Evolutionary conservation across 2,797 vertebrate genomes (phyloP).

Genomic region (Coccyzus lansbergi): DNA sequence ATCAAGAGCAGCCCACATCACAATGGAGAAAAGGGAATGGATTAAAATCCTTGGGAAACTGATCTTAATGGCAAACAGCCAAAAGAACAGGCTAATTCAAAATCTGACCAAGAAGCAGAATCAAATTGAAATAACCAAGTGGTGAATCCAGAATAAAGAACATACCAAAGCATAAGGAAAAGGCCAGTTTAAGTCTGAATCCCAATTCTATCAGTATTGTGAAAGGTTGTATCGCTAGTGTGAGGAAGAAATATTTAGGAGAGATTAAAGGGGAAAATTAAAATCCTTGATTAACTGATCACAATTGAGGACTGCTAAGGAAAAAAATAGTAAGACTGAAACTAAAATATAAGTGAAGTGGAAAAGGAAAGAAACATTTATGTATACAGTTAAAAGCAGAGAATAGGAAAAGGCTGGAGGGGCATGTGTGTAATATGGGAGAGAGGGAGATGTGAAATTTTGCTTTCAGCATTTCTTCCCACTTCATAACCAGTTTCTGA

Average conservation of each 20-base stretch:
- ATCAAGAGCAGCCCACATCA: background rate
- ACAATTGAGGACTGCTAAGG: background rate
- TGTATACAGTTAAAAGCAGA: background rate
- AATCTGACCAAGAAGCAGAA: background rate
- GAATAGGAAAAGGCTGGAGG: background rate
- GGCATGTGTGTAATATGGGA: background rate
- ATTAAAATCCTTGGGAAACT: background rate
- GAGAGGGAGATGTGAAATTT: background rate
- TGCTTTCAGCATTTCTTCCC: constrained; percentile 31
- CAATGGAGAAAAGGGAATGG: background rate
- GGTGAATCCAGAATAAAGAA: background rate
- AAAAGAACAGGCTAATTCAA: background rate
- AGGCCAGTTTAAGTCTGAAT: background rate
- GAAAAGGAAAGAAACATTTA: background rate
- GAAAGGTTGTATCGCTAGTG: background rate
- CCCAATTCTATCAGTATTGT: background rate
- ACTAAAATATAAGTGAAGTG: background rate
- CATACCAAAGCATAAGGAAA: background rate
- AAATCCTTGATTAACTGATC: background rate
- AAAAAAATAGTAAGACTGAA: background rate
- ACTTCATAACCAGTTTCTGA: background rate
- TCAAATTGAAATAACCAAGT: background rate
- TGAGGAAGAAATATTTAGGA: background rate
- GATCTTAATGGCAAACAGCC: background rate
- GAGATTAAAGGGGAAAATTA: background rate